These are phyloP conservation scores for Carassius auratus DNA, from an alignment of 2,113 vertebrate genomes.

Conservation along the genomic window DNA sequence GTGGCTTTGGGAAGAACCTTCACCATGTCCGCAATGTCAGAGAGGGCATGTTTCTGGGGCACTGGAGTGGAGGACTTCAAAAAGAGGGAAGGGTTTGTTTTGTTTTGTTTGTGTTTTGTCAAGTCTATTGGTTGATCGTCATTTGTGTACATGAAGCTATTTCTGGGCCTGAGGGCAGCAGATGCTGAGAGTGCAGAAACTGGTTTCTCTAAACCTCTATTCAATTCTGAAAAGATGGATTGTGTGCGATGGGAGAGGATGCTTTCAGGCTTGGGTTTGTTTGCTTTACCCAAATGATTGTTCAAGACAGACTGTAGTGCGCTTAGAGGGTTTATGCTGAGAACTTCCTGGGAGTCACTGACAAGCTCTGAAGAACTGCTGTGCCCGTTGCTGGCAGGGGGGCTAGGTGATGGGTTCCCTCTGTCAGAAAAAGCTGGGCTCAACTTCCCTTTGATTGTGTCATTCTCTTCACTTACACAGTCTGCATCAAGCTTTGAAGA, in stretches of 20 bases:
- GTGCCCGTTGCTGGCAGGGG: constrained; percentile 86
- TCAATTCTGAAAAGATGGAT: constrained; percentile 87
- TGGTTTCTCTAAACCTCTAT: constrained; percentile 82
- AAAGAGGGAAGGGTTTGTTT: constrained; percentile 75
- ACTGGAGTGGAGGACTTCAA: constrained; percentile 87
- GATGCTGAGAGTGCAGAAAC: constrained; percentile 76
- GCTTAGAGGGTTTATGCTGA: constrained; percentile 92
- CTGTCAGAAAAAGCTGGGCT: constrained; percentile 85
- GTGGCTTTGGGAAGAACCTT: constrained; percentile 98
- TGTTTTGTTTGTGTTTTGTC: constrained; percentile 93
- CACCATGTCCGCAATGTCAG: constrained; percentile 98
- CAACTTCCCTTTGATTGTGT: constrained; percentile 76
- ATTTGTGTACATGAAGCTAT: constrained; percentile 83
- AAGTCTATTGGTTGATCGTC: constrained; percentile 95
- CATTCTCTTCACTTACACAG: constrained; percentile 84
- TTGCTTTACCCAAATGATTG: constrained; percentile 97
- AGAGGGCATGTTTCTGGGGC: constrained; percentile 92
- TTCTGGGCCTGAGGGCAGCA: constrained; percentile 75
- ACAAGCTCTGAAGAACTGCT: constrained; percentile 75
- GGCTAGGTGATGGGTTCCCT: constrained; percentile 78
- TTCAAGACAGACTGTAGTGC: constrained; percentile 97
- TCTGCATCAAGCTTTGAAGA: constrained; percentile 83
- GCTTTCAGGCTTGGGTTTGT: constrained; percentile 85
- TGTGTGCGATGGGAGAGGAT: constrained; percentile 85
- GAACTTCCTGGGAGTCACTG: constrained; percentile 79